Conservation (phyloP, 1,140 invertebrate species). For the Stratiolaelaps scimitus region DNA sequence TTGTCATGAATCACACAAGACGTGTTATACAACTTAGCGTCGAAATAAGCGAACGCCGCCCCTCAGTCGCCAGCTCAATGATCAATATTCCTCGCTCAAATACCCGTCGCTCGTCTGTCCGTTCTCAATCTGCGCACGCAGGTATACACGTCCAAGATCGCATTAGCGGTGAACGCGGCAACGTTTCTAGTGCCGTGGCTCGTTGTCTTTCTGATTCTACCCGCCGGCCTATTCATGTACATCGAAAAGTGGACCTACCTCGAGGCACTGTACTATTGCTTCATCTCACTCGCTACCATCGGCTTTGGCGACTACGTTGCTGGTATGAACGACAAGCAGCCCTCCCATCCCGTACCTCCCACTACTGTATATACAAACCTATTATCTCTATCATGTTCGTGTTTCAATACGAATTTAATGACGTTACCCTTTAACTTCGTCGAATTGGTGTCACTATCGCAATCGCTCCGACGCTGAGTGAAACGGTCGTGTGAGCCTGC, state of each 20-base stretch:
- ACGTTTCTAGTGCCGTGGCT: slow-evolving; percentile 59
- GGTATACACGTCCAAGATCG: slow-evolving; percentile 24
- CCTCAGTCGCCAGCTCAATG: not conserved
- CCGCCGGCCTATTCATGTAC: slow-evolving; percentile 69
- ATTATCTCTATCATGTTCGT: no score
- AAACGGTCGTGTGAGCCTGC: no score
- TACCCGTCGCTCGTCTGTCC: not conserved
- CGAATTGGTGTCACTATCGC: no score
- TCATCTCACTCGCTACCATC: slow-evolving; percentile 81
- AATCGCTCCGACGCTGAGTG: not conserved
- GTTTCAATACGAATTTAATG: no score
- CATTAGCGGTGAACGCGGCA: slow-evolving; percentile 31
- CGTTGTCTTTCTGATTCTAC: slow-evolving; percentile 78
- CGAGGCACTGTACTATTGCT: slow-evolving; percentile 78
- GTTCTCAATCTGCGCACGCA: not conserved
- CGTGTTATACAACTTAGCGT: no score
- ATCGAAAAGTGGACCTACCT: slow-evolving; percentile 80
- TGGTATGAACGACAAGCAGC: slow-evolving; percentile 45
- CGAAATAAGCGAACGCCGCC: no score
- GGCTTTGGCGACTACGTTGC: slow-evolving; percentile 88
- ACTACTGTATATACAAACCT: no score
- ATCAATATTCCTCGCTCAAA: not conserved
- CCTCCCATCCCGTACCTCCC: no score
- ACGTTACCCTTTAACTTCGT: no score
- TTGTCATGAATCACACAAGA: no score